A percentile compares a stretch with the other conserved stretches of the same genome.
Evolutionary conservation across 2,113 vertebrate species (phyloP).

Genomic region (Rhinichthys klamathensis): DNA sequence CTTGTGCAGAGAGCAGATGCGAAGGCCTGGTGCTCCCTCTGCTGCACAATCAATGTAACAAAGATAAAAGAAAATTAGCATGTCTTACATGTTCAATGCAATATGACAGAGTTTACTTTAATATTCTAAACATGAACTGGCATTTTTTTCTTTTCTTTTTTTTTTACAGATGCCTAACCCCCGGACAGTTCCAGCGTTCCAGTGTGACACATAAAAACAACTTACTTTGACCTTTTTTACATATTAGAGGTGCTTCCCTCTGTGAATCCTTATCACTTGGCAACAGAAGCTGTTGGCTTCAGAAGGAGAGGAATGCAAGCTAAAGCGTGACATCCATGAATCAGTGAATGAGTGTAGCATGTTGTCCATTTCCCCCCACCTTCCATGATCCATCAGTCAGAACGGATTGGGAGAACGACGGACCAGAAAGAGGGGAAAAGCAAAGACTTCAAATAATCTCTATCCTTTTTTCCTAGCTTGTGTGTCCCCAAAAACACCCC

Average conservation of each 20-base stretch:
- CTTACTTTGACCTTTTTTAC: neutral
- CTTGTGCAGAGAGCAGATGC: neutral
- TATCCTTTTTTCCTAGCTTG: neutral
- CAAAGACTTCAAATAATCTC: neutral
- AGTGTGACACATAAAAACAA: neutral
- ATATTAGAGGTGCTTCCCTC: slow-evolving; percentile 6
- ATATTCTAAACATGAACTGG: neutral
- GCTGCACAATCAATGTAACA: slow-evolving; percentile 39
- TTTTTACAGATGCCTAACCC: neutral
- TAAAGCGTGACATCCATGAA: slow-evolving; percentile 26
- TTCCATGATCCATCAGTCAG: slow-evolving; percentile 19
- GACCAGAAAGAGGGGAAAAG: neutral
- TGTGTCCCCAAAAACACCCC: slow-evolving; percentile 9
- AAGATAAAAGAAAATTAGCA: neutral
- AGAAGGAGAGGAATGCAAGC: slow-evolving; percentile 13
- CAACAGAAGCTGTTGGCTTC: slow-evolving; percentile 42
- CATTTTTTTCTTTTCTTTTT: neutral
- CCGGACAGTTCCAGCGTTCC: neutral
- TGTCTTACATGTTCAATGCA: neutral
- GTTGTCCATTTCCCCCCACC: neutral
- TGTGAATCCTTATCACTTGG: slow-evolving; percentile 50
- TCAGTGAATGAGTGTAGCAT: neutral
- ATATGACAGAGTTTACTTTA: neutral
- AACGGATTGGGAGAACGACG: neutral
- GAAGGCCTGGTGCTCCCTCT: slow-evolving; percentile 49